Conservation (phyloP, 2,888 invertebrate genomes). For the Trissoscelio sp. region DNA sequence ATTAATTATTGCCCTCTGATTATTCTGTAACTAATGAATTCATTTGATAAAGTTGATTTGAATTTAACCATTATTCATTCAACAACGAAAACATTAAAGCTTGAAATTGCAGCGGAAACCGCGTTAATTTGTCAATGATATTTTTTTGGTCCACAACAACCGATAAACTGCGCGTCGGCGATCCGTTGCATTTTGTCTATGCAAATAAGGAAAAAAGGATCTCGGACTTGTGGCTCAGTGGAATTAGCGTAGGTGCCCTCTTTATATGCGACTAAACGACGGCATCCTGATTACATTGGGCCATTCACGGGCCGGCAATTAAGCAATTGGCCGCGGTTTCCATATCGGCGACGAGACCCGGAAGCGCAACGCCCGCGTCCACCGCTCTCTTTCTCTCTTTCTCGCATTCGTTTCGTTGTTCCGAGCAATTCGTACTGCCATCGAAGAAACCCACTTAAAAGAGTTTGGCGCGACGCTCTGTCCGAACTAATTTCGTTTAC, state of each 20-base stretch:
- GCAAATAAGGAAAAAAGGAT: slow-evolving; percentile 67
- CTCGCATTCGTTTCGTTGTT: slow-evolving; percentile 40
- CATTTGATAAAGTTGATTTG: neutral
- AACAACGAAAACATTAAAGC: neutral
- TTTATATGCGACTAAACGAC: slow-evolving; percentile 80
- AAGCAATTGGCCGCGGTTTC: slow-evolving; percentile 82
- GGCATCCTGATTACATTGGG: slow-evolving; percentile 81
- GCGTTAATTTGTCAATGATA: slow-evolving; percentile 28
- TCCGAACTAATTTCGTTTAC: slow-evolving; percentile 49
- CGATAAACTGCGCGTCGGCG: slow-evolving; percentile 42
- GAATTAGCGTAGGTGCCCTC: slow-evolving; percentile 80
- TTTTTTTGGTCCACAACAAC: slow-evolving; percentile 22
- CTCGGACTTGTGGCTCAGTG: slow-evolving; percentile 35
- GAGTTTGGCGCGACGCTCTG: slow-evolving; percentile 45
- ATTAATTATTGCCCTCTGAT: no score
- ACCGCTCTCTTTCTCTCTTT: slow-evolving; percentile 34
- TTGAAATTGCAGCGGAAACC: slow-evolving; percentile 11
- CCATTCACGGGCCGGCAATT: slow-evolving; percentile 76
- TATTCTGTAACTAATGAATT: no score
- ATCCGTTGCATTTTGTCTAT: slow-evolving; percentile 37
- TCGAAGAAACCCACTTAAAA: slow-evolving; percentile 53
- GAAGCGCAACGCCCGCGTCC: slow-evolving; percentile 69
- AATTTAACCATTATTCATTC: neutral
- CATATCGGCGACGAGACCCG: slow-evolving; percentile 77
- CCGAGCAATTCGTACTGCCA: slow-evolving; percentile 51